Conservation (phyloP, 2,888 invertebrate species). For the Calliphora vomitoria region DNA sequence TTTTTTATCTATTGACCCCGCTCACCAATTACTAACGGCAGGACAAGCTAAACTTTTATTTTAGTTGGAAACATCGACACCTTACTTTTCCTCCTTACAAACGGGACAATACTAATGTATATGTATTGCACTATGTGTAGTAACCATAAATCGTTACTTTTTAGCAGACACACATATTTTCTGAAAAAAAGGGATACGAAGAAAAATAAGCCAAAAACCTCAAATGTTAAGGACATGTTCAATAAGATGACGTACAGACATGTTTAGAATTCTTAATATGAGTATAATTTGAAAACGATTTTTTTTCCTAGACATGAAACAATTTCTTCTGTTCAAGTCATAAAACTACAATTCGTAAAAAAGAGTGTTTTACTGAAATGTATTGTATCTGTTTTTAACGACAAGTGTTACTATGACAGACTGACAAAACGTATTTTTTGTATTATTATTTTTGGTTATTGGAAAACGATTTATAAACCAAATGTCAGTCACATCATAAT, state of each 20-base stretch:
- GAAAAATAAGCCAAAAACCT: constrained; percentile 3
- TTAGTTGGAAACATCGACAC: too few relatives aligned
- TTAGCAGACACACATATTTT: not conserved
- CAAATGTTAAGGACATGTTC: constrained; percentile 24
- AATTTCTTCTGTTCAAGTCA: constrained; percentile 6
- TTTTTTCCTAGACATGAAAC: constrained; percentile 8
- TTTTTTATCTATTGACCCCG: too few relatives aligned
- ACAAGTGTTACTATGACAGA: constrained; percentile 21
- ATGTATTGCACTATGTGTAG: not conserved
- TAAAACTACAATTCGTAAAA: constrained; percentile 2
- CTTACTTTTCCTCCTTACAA: too few relatives aligned
- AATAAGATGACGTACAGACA: constrained; percentile 14
- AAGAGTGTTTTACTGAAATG: not conserved
- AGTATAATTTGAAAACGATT: not conserved
- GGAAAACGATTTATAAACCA: not conserved
- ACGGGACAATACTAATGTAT: too few relatives aligned
- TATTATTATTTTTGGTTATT: not conserved
- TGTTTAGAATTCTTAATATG: constrained; percentile 37
- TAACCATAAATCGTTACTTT: constrained; percentile 9
- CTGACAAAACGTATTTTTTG: not conserved
- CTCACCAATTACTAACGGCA: too few relatives aligned
- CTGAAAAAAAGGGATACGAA: not conserved
- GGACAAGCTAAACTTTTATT: too few relatives aligned
- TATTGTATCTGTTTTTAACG: constrained; percentile 16
- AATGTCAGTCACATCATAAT: not conserved